Base-by-base conservation (phyloP, 2,888 invertebrate genomes). In the Zaprionus obscuricornis region DNA sequence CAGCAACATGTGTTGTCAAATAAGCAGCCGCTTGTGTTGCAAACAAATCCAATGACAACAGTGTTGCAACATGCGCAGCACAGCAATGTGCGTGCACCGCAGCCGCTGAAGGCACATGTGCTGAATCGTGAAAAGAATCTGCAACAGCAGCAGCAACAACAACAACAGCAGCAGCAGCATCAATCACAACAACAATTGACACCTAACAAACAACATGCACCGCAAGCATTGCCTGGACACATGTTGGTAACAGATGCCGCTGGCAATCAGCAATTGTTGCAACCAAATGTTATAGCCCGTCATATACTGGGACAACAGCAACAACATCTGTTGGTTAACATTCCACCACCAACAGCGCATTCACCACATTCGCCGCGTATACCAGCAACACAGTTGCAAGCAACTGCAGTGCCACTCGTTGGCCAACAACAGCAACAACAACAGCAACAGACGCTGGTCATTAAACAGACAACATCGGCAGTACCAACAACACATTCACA, bases 31-130 rank as follows among this genome's bases (percentile, higher is more conserved):
- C 78, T 89, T 31, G 81, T 89, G n/a, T 52, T 87, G 36, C 86
- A 76, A 14, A 82, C 86, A 40, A 86, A 72, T 74, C 85, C 78
- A 0, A n/a, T 77, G 45, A 67, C 87, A 10, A 86, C 83, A 7
- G 86, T 82, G 27, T 85, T 88, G 85, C 89, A 88, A 73, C 89
- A 88, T 50, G 91, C 90, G 2, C 90, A 88, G 60, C 89, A 82
- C 46, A 86, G 70, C 37, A 88, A 70, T 40, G 90, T 89, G 57
- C 88, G 89, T 14, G 88, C 92, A 0, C 90, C 92, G 0, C 93
- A 93, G 13, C 92, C 92, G 3, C 87, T 93, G 1, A 93, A 93
- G 76, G 93, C 93, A 1, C 93, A 93, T 64, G 93, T 93, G 2
- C 83, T 93, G 13, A 93, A 92, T 46, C 91, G 92, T 22, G 92